Base-by-base conservation (phyloP, 2,888 invertebrate species). In the Synergus itoensis region DNA sequence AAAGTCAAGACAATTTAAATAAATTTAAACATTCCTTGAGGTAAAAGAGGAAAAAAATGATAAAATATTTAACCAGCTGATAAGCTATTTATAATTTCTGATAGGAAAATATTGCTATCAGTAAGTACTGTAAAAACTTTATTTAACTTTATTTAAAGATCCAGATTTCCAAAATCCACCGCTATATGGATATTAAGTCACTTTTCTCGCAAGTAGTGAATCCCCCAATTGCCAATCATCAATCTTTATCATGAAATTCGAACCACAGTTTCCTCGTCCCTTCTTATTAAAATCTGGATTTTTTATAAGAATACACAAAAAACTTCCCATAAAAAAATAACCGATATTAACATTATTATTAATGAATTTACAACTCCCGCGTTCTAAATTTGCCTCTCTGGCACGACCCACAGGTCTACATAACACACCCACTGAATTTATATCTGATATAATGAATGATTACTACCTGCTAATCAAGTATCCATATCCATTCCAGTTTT, bases 401-500 rank as follows among this genome's bases (percentile, higher is more conserved):
- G 43, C 41, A 41, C 14, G 43, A 43, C 28, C 28, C 43, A 45
- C 5, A 48, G 36, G 45, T 21, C 45, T 16, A 28, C 48, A 45
- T 67, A 67, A 36, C 11, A 36, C 36, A 73, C 73, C 40, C 53
- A 28, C 53, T 73, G 36, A 53, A 36, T 73, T 14, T 1, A 18
- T 21, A 4, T 21, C 11, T 16, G 12, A 18, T 21, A 69, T 45
- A 21, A 48, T 8, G 9, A 14, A 18, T 43, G 9, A 16, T 53
- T 21, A 67, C 43, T 73, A 73, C 73, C 73, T 73, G 48, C 8
- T 48, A 73, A 73, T 73, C 8, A 73, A 16, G 28, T 69, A 69
- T 69, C 69, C 67, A 69, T 73, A 73, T 73, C 69, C 73, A 53
- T 53, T 53, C n/a, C 48, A 53, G 14, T 14, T 5, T 18, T 48